A percentile compares a stretch with the other conserved stretches of the same genome.
phyloP scores from a whole-genome alignment of 2,888 invertebrate genomes.

The Cylloceria caligata region DNA sequence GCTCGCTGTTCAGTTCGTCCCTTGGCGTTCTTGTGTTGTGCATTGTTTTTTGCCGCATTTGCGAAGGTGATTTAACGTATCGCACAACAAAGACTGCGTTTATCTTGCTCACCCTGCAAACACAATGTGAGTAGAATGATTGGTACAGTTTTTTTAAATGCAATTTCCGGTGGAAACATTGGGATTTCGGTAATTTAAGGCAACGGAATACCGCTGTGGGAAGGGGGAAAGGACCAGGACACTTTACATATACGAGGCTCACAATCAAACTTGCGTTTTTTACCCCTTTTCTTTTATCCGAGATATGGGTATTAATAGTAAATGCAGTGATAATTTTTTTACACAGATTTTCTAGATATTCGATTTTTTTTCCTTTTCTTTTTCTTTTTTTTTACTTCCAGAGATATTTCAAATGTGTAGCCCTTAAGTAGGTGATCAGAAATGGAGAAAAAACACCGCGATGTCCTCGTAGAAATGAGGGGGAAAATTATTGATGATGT shows the following conservation, averaged over 20 bases:
- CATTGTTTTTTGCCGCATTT: constrained; percentile 37
- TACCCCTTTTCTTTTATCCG: constrained; percentile 25
- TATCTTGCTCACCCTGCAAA: constrained; percentile 35
- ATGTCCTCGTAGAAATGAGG: constrained; percentile 73
- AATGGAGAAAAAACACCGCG: constrained; percentile 77
- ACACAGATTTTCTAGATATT: not conserved
- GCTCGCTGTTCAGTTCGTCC: constrained; percentile 57
- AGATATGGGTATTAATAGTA: constrained; percentile 6
- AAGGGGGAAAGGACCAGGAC: constrained; percentile 5
- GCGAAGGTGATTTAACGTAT: constrained; percentile 36
- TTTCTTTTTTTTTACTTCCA: not conserved
- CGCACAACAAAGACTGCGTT: constrained; percentile 57
- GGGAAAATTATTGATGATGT: constrained; percentile 76
- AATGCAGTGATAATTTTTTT: not conserved
- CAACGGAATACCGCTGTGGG: constrained; percentile 5
- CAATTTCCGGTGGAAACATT: not conserved
- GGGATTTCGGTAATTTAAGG: not conserved
- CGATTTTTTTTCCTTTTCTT: not conserved
- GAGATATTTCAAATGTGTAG: constrained; percentile 8
- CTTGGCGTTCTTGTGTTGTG: constrained; percentile 31
- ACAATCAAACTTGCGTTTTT: constrained; percentile 2
- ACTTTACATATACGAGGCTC: constrained; percentile 30
- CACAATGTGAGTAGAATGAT: constrained; percentile 46
- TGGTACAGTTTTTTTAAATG: not conserved
- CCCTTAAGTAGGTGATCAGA: constrained; percentile 23